Conservation (phyloP, 2,888 invertebrate species). For the Epinotia nisella region DNA sequence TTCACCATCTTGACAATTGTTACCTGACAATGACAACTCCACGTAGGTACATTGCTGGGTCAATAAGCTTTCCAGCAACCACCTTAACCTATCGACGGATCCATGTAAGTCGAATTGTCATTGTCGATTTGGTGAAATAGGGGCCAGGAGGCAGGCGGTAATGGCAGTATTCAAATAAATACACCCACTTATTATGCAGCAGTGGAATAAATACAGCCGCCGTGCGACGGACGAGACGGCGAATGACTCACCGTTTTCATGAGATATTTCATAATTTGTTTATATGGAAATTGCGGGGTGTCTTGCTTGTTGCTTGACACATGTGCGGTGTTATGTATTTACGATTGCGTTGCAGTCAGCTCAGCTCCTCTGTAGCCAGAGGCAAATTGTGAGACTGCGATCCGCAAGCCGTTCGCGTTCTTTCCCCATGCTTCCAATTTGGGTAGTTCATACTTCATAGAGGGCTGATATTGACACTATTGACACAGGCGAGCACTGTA, state of each 20-base stretch:
- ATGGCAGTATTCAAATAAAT: too few species aligned
- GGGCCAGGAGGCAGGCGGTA: too few species aligned
- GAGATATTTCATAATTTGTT: constrained; percentile 23
- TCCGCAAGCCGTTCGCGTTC: not conserved
- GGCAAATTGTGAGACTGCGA: not conserved
- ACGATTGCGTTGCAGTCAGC: not conserved
- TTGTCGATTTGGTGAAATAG: too few species aligned
- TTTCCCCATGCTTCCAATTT: not conserved
- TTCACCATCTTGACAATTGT: too few species aligned
- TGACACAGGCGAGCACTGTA: not conserved
- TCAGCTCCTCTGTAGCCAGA: not conserved
- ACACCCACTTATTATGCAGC: not conserved
- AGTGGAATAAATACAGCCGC: not conserved
- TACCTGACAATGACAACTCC: too few species aligned
- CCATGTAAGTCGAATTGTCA: too few species aligned
- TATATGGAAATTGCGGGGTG: constrained; percentile 13
- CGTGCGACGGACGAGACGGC: not conserved
- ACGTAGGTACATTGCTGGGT: too few species aligned
- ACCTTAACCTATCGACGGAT: too few species aligned
- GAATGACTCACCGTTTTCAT: constrained; percentile 18
- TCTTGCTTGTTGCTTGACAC: not conserved
- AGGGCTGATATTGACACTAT: too few species aligned
- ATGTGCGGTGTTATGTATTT: not conserved
- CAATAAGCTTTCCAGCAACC: too few species aligned
- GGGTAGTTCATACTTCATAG: not conserved